Evolutionary conservation across 2,113 vertebrate species (phyloP).

Genomic region (Equus quagga): DNA sequence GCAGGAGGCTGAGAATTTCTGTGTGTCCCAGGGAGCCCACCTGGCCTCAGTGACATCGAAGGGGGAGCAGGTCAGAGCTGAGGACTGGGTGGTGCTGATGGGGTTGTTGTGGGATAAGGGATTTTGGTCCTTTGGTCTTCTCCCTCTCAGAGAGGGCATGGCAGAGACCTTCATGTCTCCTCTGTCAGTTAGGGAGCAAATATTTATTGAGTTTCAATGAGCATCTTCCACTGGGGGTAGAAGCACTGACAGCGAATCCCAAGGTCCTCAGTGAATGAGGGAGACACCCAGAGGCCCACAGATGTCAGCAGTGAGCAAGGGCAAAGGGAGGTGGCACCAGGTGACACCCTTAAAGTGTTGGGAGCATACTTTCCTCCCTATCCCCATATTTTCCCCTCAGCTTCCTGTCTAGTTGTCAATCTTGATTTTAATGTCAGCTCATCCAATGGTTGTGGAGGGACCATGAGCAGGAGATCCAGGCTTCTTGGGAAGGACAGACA

Average conservation of each 20-base stretch:
- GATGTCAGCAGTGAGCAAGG: neutral
- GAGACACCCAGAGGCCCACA: neutral
- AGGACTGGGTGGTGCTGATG: neutral
- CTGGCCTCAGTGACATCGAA: slow-evolving; percentile 71
- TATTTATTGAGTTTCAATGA: neutral
- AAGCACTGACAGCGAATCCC: neutral
- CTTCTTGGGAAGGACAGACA: neutral
- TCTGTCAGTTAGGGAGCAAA: neutral
- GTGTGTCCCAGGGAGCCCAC: slow-evolving; percentile 70
- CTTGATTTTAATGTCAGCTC: neutral
- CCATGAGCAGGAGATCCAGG: neutral
- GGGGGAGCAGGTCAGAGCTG: slow-evolving; percentile 72
- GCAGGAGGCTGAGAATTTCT: slow-evolving; percentile 65
- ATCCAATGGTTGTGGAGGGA: neutral
- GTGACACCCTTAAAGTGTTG: neutral
- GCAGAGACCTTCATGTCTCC: neutral
- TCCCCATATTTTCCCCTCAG: neutral
- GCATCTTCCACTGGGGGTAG: neutral
- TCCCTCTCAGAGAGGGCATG: fast-evolving
- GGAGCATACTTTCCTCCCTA: fast-evolving
- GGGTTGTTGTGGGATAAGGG: neutral
- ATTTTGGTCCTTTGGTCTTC: neutral
- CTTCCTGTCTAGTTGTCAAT: neutral
- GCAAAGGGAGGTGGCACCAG: neutral
- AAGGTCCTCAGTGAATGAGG: neutral